phyloP scores from a whole-genome alignment of 2,113 vertebrate species.

The Illadopsis cleaveri region DNA sequence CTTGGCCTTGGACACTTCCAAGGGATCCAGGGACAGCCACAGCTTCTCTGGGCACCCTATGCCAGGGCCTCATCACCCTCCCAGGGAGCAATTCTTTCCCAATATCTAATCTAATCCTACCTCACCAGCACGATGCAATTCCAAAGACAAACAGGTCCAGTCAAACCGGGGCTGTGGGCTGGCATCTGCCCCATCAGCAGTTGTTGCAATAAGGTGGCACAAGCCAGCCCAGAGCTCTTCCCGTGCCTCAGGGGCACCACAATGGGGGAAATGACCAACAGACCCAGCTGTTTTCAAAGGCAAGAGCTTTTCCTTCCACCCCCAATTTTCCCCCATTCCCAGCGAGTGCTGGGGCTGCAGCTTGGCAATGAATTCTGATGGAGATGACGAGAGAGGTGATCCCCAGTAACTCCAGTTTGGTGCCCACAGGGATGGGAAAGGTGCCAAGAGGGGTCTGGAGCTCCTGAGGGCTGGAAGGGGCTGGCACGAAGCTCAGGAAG shows the following conservation, averaged over 20 bases:
- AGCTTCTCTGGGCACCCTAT: neutral
- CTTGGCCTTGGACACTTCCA: neutral
- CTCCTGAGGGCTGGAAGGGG: neutral
- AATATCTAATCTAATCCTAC: neutral
- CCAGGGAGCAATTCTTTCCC: neutral
- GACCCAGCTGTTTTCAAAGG: rapidly evolving
- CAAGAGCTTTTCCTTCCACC: neutral
- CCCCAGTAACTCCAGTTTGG: neutral
- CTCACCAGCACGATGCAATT: neutral
- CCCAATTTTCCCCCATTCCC: rapidly evolving
- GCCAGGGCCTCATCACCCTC: neutral
- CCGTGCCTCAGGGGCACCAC: neutral
- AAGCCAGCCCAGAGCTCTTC: neutral
- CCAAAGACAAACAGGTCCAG: neutral
- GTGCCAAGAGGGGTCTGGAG: neutral
- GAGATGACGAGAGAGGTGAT: neutral
- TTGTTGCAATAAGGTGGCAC: neutral
- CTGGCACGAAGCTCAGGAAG: rapidly evolving
- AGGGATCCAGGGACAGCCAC: neutral
- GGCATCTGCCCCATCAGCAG: rapidly evolving
- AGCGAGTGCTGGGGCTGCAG: neutral
- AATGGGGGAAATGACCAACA: rapidly evolving
- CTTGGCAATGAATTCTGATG: rapidly evolving
- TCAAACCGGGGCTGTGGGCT: neutral
- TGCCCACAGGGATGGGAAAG: neutral